A percentile compares a stretch with the other conserved stretches of the same genome.
These are phyloP conservation scores for Periphyllus acericola DNA, from an alignment of 2,888 invertebrate species.

Conservation along the genomic window DNA sequence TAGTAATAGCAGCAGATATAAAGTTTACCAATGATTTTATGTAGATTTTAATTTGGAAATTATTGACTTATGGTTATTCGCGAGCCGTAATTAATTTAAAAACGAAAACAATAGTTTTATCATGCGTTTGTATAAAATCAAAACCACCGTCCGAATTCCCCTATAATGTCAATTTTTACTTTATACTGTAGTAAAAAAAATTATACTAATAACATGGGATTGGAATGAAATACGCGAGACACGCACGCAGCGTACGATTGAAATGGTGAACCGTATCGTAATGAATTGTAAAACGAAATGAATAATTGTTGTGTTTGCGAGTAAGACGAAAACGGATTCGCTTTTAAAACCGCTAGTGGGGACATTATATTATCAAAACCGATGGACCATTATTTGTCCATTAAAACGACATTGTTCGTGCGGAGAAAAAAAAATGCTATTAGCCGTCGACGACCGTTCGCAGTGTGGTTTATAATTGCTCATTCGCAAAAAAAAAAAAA, in stretches of 20 bases:
- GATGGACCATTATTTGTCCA: background rate
- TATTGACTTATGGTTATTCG: background rate
- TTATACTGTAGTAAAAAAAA: too few species aligned
- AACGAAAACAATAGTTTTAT: background rate
- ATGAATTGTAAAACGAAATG: background rate
- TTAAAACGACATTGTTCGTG: conserved; percentile 6
- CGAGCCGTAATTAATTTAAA: background rate
- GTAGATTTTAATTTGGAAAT: conserved; percentile 19
- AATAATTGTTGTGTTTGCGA: too few species aligned
- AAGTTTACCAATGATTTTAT: background rate
- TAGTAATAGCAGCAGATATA: background rate
- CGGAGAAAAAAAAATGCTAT: background rate
- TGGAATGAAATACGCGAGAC: background rate
- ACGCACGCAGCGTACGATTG: background rate
- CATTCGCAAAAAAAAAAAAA: conserved; percentile 16
- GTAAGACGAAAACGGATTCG: background rate
- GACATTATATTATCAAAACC: background rate
- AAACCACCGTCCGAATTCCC: background rate
- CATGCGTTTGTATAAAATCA: background rate
- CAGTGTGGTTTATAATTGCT: background rate
- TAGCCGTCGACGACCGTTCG: background rate
- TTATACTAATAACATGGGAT: too few species aligned
- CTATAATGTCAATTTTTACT: too few species aligned
- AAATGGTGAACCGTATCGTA: background rate
- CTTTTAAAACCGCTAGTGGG: background rate